Base-by-base conservation (phyloP, 2,888 invertebrate species). In the Diarsia dahlii region DNA sequence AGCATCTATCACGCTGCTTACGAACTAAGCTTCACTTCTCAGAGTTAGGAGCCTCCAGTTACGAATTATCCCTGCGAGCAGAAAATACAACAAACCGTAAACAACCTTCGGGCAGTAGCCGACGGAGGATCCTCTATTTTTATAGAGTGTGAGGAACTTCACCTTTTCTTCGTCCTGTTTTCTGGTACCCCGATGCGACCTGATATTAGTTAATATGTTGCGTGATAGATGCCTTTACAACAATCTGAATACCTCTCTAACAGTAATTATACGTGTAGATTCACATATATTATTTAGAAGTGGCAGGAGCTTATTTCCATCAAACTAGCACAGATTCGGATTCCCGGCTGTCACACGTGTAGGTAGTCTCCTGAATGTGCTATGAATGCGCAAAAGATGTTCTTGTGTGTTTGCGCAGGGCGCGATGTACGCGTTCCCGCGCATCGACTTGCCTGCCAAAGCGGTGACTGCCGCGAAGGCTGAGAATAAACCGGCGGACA, bases 401-500 rank as follows among this genome's bases (percentile, higher is more conserved):
- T 18, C n/a, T 2, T 28, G 50, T 65, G 39, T 45, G 9, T 39
- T 52, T 34, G 13, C 68, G 0, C 90, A 98, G 98, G 98, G 99
- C n/a, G 99, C 99, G 10, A 99, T 99, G 99, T 99, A 99, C 94
- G 99, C 99, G 79, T 99, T 99, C 94, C 99, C 99, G 0, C 97
- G 97, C 91, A 96, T 99, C 75, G 96, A 97, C 67, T 92, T 99
- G 72, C 99, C 99, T 5, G 94, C 97, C 63, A 98, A 98, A 92
- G 99, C 99, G 0, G 96, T 99, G 58, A 97, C 97, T 86, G 98
- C 98, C 39, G 99, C 99, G 3, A 97, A 98, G 95, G 96, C 97
- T 50, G 97, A 97, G 60, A 97, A 98, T 23, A 97, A 98, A 95
- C 94, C 97, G 60, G 98, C 99, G 0, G 99, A 99, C 95, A 98